These are phyloP conservation scores for Scylla paramamosain DNA, from an alignment of 1,140 invertebrate genomes.

Conservation along the genomic window DNA sequence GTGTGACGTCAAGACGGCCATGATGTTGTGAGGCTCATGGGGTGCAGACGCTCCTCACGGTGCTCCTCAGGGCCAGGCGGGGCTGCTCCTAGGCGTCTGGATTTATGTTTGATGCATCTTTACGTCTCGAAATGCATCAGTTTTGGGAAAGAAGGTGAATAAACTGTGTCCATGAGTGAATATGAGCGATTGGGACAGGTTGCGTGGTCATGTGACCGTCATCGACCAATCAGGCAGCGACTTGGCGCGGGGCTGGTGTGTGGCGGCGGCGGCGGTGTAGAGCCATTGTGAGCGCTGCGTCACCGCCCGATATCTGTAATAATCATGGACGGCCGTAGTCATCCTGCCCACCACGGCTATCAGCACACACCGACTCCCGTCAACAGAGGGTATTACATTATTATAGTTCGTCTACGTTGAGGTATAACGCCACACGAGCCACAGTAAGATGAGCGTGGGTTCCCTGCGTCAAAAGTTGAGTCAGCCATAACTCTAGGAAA, in stretches of 20 bases:
- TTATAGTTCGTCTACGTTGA: background rate
- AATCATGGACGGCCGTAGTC: conserved; percentile 64
- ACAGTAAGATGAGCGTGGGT: conserved; percentile 61
- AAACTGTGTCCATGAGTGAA: conserved; percentile 16
- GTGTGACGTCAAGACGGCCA: conserved; percentile 65
- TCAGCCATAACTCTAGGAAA: conserved; percentile 65
- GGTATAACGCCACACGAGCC: background rate
- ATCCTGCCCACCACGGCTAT: conserved; percentile 65
- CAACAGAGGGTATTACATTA: conserved; percentile 66
- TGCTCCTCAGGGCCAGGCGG: conserved; percentile 29
- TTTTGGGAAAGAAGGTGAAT: conserved; percentile 62
- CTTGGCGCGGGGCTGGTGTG: conserved; percentile 17
- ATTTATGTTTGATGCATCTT: conserved; percentile 40
- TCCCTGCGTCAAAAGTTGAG: conserved; percentile 49
- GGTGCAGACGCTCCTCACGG: conserved; percentile 46
- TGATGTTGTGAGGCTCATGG: conserved; percentile 39
- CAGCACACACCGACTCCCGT: conserved; percentile 60
- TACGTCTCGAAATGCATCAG: conserved; percentile 55
- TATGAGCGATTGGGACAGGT: conserved; percentile 50
- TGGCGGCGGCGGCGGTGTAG: conserved; percentile 55
- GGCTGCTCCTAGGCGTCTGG: background rate
- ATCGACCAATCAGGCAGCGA: conserved; percentile 65
- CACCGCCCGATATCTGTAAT: conserved; percentile 61
- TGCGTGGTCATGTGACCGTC: conserved; percentile 73
- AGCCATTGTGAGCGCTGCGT: conserved; percentile 61